Conservation (phyloP, 1,140 invertebrate genomes). For the Asbolus verrucosus region DNA sequence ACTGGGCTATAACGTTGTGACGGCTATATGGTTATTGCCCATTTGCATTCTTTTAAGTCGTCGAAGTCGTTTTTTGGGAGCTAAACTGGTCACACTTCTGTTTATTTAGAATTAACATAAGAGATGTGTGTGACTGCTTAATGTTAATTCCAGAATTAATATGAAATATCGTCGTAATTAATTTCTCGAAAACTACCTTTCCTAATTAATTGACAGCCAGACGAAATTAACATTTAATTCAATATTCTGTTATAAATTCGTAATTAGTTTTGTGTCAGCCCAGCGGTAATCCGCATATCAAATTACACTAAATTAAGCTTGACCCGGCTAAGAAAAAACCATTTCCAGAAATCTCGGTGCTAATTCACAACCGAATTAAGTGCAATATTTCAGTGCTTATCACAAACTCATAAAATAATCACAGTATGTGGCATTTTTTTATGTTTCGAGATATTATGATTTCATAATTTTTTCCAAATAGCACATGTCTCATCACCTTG, state of each 20-base stretch:
- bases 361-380: conserved; percentile 18
- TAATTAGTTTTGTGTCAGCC: conserved; percentile 29
- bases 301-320: conserved; percentile 22
- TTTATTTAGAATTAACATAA: conserved; percentile 49
- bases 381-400: conserved; percentile 6
- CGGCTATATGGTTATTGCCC: conserved; percentile 42
- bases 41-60: conserved; percentile 44
- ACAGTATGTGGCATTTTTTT: conserved; percentile 27
- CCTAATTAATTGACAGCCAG: conserved; percentile 32
- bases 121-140: conserved; percentile 48
- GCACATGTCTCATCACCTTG: conserved; percentile 44
- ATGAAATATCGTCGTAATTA: conserved; percentile 48
- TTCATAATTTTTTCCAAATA: conserved; percentile 35
- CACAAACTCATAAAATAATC: conserved; percentile 24
- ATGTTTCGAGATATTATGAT: conserved; percentile 39
- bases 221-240: conserved; percentile 37
- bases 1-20: conserved; percentile 44
- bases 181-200: conserved; percentile 42
- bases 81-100: conserved; percentile 50
- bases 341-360: too few relatives aligned
- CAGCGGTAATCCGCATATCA: conserved; percentile 29
- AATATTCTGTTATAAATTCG: conserved; percentile 28
- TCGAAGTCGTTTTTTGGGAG: conserved; percentile 40
- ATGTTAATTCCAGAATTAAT: conserved; percentile 47
- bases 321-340: not conserved